Conservation (phyloP, 2,888 invertebrate genomes). For the Phortica okadai region DNA sequence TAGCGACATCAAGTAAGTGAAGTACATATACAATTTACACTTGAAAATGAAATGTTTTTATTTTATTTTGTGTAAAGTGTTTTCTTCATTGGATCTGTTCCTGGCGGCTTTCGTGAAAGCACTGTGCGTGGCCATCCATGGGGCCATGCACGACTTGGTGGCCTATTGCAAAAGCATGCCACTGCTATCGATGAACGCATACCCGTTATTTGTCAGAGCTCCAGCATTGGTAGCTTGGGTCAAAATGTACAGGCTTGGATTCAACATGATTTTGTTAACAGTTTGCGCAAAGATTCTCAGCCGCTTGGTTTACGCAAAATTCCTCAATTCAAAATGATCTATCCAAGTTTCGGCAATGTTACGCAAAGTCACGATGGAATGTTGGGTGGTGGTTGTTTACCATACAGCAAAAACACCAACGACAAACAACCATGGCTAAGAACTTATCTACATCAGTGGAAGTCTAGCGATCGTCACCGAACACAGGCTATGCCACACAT, state of each 20-base stretch:
- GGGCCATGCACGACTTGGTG: constrained; percentile 81
- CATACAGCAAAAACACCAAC: constrained; percentile 87
- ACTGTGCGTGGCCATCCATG: constrained; percentile 78
- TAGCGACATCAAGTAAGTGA: constrained; percentile 84
- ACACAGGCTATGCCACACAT: constrained; percentile 95
- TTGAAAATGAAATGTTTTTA: too few species aligned
- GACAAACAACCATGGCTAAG: constrained; percentile 91
- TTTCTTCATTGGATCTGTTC: constrained; percentile 89
- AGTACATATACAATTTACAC: neutral
- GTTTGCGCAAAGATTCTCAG: constrained; percentile 78
- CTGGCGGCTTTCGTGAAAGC: constrained; percentile 85
- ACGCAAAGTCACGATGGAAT: constrained; percentile 89
- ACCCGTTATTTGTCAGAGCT: constrained; percentile 90
- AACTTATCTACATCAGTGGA: constrained; percentile 89
- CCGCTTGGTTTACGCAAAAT: constrained; percentile 78
- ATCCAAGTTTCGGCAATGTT: constrained; percentile 90
- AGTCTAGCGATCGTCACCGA: constrained; percentile 82
- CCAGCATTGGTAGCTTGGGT: constrained; percentile 93
- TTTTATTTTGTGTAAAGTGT: constrained; percentile 79
- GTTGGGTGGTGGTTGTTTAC: constrained; percentile 91
- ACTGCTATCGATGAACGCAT: constrained; percentile 79
- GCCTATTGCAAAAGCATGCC: constrained; percentile 83
- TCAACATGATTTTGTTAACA: constrained; percentile 84
- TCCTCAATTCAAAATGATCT: constrained; percentile 82
- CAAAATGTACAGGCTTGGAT: constrained; percentile 85